phyloP scores from a whole-genome alignment of 2,797 vertebrate species.

The Enteromius treurensis region DNA sequence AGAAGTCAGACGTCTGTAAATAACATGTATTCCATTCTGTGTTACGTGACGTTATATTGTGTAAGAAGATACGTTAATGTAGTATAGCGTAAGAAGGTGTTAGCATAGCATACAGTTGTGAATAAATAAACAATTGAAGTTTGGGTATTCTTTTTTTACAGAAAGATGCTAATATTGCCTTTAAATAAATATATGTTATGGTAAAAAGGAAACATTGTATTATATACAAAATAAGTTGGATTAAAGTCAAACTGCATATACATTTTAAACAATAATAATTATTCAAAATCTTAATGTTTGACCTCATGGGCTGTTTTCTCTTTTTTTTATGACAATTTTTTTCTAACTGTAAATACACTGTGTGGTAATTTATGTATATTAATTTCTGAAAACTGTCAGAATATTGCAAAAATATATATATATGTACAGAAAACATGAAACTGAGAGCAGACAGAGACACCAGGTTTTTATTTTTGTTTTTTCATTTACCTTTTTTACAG shows the following conservation, averaged over 20 bases:
- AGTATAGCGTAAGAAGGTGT: background rate
- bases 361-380: too few relatives aligned
- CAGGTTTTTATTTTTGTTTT: background rate
- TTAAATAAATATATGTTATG: background rate
- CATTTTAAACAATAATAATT: background rate
- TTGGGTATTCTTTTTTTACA: background rate
- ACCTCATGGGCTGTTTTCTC: background rate
- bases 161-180: background rate
- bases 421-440: background rate
- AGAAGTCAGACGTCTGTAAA: background rate
- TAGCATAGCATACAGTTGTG: conserved; percentile 10
- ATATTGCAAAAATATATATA: too few relatives aligned
- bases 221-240: background rate
- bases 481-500: too few relatives aligned
- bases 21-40: background rate
- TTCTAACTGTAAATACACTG: too few relatives aligned
- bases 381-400: too few relatives aligned
- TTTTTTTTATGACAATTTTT: too few relatives aligned
- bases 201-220: background rate
- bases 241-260: background rate
- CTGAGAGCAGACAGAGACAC: background rate
- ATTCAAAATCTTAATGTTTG: background rate
- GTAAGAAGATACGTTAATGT: background rate
- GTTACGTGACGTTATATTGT: background rate
- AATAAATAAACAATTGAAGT: background rate